Evolutionary conservation across 2,113 vertebrate genomes (phyloP).

Genomic region (Pangasianodon gigas): DNA sequence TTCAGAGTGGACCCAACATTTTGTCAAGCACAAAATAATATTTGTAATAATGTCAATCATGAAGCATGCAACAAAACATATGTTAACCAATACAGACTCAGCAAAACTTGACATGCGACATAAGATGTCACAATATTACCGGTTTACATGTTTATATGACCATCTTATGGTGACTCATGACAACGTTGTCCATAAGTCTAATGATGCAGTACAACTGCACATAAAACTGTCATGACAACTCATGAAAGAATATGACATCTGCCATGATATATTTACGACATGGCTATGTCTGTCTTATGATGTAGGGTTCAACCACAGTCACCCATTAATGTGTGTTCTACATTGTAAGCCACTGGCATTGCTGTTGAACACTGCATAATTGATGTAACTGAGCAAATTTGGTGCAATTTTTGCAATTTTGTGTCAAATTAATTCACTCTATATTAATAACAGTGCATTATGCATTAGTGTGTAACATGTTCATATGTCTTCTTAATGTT

Average conservation of each 20-base stretch:
- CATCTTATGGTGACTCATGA: neutral
- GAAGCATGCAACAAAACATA: neutral
- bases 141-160: neutral
- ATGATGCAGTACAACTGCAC: neutral
- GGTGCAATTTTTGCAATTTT: neutral
- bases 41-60: neutral
- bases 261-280: neutral
- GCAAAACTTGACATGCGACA: neutral
- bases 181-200: neutral
- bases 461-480: neutral
- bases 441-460: neutral
- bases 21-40: neutral
- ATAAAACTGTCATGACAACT: neutral
- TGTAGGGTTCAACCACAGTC: neutral
- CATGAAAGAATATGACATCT: neutral
- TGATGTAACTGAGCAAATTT: neutral
- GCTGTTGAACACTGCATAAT: neutral
- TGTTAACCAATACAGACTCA: neutral
- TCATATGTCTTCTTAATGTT: neutral
- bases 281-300: neutral
- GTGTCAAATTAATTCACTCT: neutral
- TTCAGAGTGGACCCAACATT: neutral
- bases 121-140: neutral
- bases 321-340: neutral
- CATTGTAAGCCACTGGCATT: neutral